Evolutionary conservation across 2,113 vertebrate species (phyloP), one percentile per base, ranked within the genome.

Genomic region (Microtus ochrogaster): DNA sequence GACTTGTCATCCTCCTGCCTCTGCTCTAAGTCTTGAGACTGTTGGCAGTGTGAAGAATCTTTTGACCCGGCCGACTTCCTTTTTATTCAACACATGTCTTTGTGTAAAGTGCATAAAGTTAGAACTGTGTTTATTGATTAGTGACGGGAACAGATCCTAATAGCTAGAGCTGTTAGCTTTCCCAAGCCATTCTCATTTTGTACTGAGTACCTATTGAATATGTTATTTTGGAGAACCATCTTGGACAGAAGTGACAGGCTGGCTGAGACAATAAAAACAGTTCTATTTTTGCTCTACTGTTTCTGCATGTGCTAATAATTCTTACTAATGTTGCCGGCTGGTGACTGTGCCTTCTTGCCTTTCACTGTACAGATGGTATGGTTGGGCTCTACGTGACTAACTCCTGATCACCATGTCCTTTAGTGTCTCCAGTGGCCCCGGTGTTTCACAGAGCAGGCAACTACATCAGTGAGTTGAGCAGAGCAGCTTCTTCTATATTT

Each of bases 401-500:
- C 81, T 96, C 72, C 93, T 90, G 26, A 84, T 93, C 72, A 63
- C 61, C 36, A 1, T 0, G 33, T 79, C 55, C n/a, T 73, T 55
- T 13, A 0, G 90, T 61, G 65, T 77, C 81, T 90, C 26, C 49
- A 68, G 41, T 66, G 47, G 66, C 61, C 87, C 77, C 41, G 0
- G 3, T 89, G 82, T 92, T 97, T 94, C 90, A 85, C 12, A 65
- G 47, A 92, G 90, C 21, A 41, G 16, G 91, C 90, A 63, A 3
- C 39, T 55, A 47, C 90, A 92, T 94, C 58, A 78, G 77, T 73
- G 90, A 93, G 66, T 63, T 89, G 92, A 91, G 90, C 94, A 85
- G 63, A 74, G 92, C 85, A 78, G 86, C 74, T 92, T 93, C 74
- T 92, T 91, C 91, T 91, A 87, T 82, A 89, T 91, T 95, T 97